Percentiles rank a stretch among this genome's conserved stretches.
Evolutionary conservation across 1,140 invertebrate genomes (phyloP).

Genomic region (Bombus fervidus): DNA sequence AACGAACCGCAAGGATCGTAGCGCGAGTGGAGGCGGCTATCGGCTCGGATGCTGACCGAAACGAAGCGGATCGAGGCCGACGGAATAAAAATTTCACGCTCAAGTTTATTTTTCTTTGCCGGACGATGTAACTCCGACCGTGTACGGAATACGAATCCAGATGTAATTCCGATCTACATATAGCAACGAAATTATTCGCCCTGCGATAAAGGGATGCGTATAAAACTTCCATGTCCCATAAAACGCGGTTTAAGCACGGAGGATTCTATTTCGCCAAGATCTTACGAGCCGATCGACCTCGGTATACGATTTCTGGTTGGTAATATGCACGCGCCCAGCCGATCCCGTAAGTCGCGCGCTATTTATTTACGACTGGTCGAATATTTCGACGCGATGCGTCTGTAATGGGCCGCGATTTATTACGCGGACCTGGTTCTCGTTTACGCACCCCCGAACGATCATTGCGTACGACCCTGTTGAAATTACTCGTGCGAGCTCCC

Average conservation of each 20-base stretch:
- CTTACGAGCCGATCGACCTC: constrained; percentile 8
- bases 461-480: no score
- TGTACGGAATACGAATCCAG: not conserved
- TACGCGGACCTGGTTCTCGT: no score
- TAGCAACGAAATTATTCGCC: constrained; percentile 34
- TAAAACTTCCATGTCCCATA: constrained; percentile 33
- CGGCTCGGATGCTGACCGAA: not conserved
- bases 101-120: constrained; percentile 4
- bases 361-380: constrained; percentile 35
- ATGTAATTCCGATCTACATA: constrained; percentile 23
- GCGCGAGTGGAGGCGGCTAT: not conserved
- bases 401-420: no score
- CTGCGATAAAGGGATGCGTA: not conserved
- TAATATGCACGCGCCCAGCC: not conserved
- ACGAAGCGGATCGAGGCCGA: not conserved
- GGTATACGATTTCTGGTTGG: not conserved
- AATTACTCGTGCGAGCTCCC: no score
- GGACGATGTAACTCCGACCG: constrained; percentile 6
- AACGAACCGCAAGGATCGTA: constrained; percentile 20
- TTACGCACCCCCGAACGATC: no score
- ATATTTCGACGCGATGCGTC: not conserved
- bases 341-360: constrained; percentile 9
- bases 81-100: constrained; percentile 39
- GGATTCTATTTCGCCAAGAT: constrained; percentile 24
- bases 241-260: constrained; percentile 13